Percentiles rank a stretch among this genome's conserved stretches.
Evolutionary conservation across 1,140 invertebrate genomes (phyloP).

Genomic region (Lineus longissimus): DNA sequence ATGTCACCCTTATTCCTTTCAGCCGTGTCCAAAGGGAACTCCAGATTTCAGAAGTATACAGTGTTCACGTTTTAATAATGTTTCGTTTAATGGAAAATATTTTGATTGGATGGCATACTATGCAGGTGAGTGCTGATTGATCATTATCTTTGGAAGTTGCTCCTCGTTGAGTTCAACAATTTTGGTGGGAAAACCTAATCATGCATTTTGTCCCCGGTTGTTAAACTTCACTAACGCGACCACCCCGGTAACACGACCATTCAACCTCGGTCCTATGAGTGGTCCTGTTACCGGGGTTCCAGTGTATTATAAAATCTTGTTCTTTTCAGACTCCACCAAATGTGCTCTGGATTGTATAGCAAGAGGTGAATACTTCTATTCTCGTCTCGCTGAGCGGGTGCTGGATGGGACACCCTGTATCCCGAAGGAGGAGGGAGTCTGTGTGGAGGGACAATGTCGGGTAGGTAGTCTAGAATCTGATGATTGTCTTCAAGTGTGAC

Average conservation of each 20-base stretch:
- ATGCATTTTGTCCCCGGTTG: too few relatives aligned
- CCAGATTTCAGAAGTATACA: neutral
- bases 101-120: neutral
- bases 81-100: conserved; percentile 3
- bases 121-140: neutral
- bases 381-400: neutral
- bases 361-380: conserved; percentile 3
- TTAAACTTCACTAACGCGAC: too few relatives aligned
- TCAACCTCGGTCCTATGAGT: too few relatives aligned
- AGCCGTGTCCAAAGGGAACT: neutral
- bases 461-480: neutral
- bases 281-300: too few relatives aligned
- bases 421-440: neutral
- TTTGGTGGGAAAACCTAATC: too few relatives aligned
- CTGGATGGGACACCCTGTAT: neutral
- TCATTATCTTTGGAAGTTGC: too few relatives aligned
- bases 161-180: too few relatives aligned
- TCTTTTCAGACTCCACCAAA: neutral
- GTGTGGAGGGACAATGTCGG: neutral
- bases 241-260: too few relatives aligned
- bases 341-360: neutral
- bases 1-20: neutral
- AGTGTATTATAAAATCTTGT: too few relatives aligned
- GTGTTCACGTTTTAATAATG: neutral
- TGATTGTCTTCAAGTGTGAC: too few relatives aligned